phyloP scores from a whole-genome alignment of 2,113 vertebrate genomes.

The Geothlypis trichas region DNA sequence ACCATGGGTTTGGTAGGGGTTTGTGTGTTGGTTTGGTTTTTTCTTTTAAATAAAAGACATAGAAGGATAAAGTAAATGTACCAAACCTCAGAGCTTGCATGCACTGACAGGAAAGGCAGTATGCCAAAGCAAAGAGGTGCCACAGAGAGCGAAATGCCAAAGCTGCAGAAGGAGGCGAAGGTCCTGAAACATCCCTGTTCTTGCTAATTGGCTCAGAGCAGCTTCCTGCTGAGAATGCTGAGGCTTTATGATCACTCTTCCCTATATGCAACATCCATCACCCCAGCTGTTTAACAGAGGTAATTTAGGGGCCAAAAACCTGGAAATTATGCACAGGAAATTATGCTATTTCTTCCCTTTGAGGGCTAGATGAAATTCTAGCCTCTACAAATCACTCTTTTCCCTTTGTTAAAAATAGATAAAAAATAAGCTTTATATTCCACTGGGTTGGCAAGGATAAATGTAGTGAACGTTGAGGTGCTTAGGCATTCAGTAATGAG shows the following conservation, averaged over 20 bases:
- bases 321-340: neutral
- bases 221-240: neutral
- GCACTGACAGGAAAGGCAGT: neutral
- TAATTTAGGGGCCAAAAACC: neutral
- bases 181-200: neutral
- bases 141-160: constrained; percentile 8
- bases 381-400: accelerated
- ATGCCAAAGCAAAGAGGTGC: constrained; percentile 14
- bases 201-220: neutral
- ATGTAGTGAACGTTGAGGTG: neutral
- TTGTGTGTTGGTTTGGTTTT: neutral
- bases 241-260: neutral
- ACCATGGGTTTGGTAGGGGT: neutral
- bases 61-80: neutral
- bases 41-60: neutral
- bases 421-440: neutral
- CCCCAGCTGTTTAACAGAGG: neutral
- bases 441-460: neutral
- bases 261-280: neutral
- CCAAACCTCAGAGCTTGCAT: neutral
- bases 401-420: neutral
- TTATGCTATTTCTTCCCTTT: neutral
- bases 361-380: neutral
- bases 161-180: constrained; percentile 1
- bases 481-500: neutral